Percentiles rank a stretch among this genome's conserved stretches.
phyloP scores from a whole-genome alignment of 37 sponge, comb jelly and placozoan genomes.

The Eunapius fragilis region DNA sequence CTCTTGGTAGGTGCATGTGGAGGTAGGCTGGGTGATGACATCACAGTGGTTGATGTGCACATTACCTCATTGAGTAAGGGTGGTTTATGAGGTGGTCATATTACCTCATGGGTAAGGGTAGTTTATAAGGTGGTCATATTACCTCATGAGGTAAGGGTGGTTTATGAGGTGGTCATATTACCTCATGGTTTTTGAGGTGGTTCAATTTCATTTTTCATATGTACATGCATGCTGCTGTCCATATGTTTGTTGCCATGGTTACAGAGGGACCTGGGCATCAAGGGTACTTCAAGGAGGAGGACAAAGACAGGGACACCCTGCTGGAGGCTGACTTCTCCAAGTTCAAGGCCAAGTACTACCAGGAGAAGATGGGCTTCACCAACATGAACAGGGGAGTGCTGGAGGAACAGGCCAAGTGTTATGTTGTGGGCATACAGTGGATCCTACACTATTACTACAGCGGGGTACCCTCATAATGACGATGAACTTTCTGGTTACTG shows the following conservation, averaged over 20 bases:
- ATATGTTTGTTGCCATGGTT: background rate
- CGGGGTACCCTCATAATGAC: slow-evolving; percentile 97
- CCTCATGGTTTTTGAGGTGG: too few relatives aligned
- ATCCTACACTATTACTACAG: slow-evolving; percentile 93
- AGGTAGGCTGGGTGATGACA: too few relatives aligned
- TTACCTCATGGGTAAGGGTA: too few relatives aligned
- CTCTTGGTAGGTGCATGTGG: slow-evolving; percentile 36
- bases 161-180: too few relatives aligned
- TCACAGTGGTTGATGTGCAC: too few relatives aligned
- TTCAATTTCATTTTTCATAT: too few relatives aligned
- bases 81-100: too few relatives aligned
- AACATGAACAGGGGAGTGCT: slow-evolving; percentile 31
- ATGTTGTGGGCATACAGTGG: slow-evolving; percentile 91
- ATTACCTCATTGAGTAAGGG: too few relatives aligned
- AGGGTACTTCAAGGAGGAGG: slow-evolving; percentile 71
- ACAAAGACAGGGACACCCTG: slow-evolving; percentile 41
- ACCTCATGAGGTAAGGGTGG: too few relatives aligned
- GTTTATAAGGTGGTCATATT: too few relatives aligned
- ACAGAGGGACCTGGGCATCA: slow-evolving; percentile 70
- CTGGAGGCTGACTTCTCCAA: slow-evolving; percentile 52
- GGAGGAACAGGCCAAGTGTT: slow-evolving; percentile 62
- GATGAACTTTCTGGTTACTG: too few relatives aligned
- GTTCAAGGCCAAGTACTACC: slow-evolving; percentile 75
- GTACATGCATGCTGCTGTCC: too few relatives aligned
- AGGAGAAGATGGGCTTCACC: slow-evolving; percentile 66